Evolutionary conservation across 1,140 invertebrate genomes (phyloP).

Genomic region (Formica selysi): DNA sequence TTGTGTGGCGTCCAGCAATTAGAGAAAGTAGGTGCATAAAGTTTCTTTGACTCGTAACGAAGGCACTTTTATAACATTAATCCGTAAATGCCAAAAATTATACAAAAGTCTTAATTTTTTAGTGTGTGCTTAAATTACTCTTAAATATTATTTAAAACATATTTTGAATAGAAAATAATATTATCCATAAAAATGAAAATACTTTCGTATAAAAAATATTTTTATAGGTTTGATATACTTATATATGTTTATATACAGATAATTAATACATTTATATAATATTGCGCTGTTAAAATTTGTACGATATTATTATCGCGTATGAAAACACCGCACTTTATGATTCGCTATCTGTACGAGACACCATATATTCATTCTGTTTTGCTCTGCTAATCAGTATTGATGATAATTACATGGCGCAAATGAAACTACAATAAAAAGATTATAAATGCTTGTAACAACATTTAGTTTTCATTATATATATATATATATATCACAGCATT

Average conservation of each 20-base stretch:
- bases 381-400: not conserved
- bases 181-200: constrained; percentile 2
- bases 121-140: not conserved
- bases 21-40: constrained; percentile 76
- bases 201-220: not conserved
- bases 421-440: not conserved
- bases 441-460: not conserved
- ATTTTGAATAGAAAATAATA: constrained; percentile 15
- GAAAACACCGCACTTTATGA: not conserved
- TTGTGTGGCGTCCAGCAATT: constrained; percentile 72
- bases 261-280: not conserved
- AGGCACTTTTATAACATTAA: constrained; percentile 61
- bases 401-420: not conserved
- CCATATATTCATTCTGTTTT: not conserved
- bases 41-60: constrained; percentile 70
- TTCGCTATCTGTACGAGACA: not conserved
- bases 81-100: constrained; percentile 48
- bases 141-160: constrained; percentile 35
- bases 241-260: too few species aligned
- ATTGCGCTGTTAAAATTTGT: not conserved
- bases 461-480: not conserved
- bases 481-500: too few species aligned
- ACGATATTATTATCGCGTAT: not conserved
- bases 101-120: constrained; percentile 51
- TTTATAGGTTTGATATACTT: not conserved